A percentile compares a stretch with the other conserved stretches of the same genome.
Conservation (phyloP, 2,113 vertebrate genomes). For the Todiramphus saurophagus region DNA sequence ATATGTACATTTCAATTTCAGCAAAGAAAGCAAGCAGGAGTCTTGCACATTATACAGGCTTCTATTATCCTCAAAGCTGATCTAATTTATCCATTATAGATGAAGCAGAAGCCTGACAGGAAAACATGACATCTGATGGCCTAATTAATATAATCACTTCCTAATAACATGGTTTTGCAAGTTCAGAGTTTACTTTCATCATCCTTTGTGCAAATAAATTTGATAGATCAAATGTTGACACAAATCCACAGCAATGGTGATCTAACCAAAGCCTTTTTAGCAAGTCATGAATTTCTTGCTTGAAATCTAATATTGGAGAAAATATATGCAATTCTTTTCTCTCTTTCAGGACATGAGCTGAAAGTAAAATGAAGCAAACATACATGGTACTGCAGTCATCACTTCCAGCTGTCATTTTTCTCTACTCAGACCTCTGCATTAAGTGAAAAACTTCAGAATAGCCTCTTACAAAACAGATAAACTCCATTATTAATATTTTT, state of each 20-base stretch:
- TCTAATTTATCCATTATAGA: conserved; percentile 25
- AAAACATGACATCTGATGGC: neutral
- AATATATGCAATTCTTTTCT: neutral
- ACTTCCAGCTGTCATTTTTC: neutral
- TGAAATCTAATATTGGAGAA: conserved; percentile 1
- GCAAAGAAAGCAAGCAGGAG: neutral
- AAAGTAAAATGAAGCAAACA: neutral
- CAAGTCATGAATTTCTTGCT: neutral
- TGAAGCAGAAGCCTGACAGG: neutral
- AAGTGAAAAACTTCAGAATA: neutral
- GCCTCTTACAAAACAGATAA: neutral
- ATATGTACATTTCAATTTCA: neutral
- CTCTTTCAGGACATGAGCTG: neutral
- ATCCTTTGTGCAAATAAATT: conserved; percentile 21
- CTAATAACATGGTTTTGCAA: neutral
- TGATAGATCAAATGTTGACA: conserved; percentile 27
- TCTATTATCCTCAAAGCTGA: neutral
- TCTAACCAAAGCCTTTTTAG: neutral
- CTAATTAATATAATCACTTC: conserved; percentile 30
- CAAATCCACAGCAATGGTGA: neutral
- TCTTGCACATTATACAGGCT: neutral
- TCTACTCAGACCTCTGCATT: neutral
- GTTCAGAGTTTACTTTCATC: conserved; percentile 26
- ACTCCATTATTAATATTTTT: neutral
- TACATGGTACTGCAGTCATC: neutral